Evolutionary conservation across 2,888 invertebrate species (phyloP).

Genomic region (Synanthedon tipuliformis): DNA sequence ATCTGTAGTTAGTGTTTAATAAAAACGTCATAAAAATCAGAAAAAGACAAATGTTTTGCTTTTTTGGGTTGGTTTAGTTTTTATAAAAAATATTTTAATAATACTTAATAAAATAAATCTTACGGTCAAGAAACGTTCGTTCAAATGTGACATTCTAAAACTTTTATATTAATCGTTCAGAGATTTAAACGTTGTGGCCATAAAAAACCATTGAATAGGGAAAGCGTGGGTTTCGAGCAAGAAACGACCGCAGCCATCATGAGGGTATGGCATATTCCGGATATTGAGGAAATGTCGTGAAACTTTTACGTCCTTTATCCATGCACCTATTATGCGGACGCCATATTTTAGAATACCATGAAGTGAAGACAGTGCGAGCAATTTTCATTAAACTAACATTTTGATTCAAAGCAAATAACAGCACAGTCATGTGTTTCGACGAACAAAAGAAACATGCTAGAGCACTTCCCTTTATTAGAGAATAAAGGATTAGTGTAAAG

Average conservation of each 20-base stretch:
- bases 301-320: constrained; percentile 7
- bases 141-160: background rate
- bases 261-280: background rate
- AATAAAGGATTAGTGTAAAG: too few species aligned
- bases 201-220: background rate
- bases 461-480: too few species aligned
- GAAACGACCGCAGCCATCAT: background rate
- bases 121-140: too few species aligned
- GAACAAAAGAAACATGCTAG: too few species aligned
- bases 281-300: constrained; percentile 4
- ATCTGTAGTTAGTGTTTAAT: too few species aligned
- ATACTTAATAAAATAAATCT: too few species aligned
- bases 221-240: background rate
- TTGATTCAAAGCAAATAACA: too few species aligned
- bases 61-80: too few species aligned
- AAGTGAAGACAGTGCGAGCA: constrained; percentile 9
- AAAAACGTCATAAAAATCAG: too few species aligned
- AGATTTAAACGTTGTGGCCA: background rate
- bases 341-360: constrained; percentile 10
- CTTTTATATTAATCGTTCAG: background rate
- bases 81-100: too few species aligned
- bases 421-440: too few species aligned
- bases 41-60: too few species aligned
- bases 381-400: constrained; percentile 4
- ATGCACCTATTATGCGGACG: constrained; percentile 7